Evolutionary conservation across 1,140 invertebrate species (phyloP).

Genomic region (Drosophila lacteicornis): DNA sequence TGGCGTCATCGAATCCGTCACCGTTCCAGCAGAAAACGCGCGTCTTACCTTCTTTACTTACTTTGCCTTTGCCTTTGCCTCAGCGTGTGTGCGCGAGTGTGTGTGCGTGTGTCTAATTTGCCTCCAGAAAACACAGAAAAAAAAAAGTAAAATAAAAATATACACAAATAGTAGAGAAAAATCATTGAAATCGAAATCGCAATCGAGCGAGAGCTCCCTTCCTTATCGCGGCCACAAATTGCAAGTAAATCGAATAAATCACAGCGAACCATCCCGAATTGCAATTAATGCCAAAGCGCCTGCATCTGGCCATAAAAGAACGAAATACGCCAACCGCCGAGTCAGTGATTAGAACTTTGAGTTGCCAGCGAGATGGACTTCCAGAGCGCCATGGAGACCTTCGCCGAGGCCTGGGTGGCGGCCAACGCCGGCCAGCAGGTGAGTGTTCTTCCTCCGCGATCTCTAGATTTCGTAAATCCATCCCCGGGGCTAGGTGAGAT

Average conservation of each 20-base stretch:
- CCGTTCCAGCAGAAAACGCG: constrained; percentile 54
- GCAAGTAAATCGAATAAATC: constrained; percentile 47
- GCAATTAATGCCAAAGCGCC: constrained; percentile 73
- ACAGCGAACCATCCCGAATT: constrained; percentile 62
- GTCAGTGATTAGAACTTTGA: constrained; percentile 33
- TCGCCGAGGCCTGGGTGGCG: constrained; percentile 97
- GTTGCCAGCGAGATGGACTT: constrained; percentile 91
- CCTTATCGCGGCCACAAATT: constrained; percentile 64
- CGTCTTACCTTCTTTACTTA: constrained; percentile 21
- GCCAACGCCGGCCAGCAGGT: constrained; percentile 92
- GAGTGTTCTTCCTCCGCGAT: constrained; percentile 56
- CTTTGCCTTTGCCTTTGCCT: constrained; percentile 15
- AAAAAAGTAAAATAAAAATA: constrained; percentile 6
- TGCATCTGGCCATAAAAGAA: constrained; percentile 40
- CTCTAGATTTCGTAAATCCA: background rate
- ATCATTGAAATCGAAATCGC: constrained; percentile 33
- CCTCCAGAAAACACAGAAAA: constrained; percentile 17
- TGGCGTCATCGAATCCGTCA: constrained; percentile 59
- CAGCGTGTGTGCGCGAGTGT: constrained; percentile 41
- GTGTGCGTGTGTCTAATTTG: constrained; percentile 74
- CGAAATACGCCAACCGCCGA: constrained; percentile 31
- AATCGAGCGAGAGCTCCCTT: constrained; percentile 53
- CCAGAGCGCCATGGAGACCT: constrained; percentile 98
- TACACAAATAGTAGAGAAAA: constrained; percentile 2
- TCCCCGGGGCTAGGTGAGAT: background rate